A percentile compares a stretch with the other conserved stretches of the same genome.
Evolutionary conservation across 2,113 vertebrate species (phyloP).

Genomic region (Periophthalmus modestus): DNA sequence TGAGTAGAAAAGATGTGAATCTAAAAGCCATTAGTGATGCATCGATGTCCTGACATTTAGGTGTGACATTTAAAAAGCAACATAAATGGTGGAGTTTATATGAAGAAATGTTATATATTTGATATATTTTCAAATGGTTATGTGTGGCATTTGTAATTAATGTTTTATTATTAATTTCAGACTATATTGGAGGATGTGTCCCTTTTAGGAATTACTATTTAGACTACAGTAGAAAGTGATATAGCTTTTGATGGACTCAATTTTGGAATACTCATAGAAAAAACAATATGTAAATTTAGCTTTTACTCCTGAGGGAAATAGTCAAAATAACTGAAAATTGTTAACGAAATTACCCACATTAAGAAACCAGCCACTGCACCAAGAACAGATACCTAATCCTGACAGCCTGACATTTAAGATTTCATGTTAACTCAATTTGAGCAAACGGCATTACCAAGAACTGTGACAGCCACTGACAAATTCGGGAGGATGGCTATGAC

Average conservation of each 20-base stretch:
- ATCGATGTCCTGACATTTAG: background rate
- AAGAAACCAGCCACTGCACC: background rate
- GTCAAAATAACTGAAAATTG: background rate
- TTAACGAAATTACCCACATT: background rate
- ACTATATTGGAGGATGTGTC: no score
- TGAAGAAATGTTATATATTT: background rate
- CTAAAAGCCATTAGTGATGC: constrained; percentile 1
- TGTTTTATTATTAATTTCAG: no score
- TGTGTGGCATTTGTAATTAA: no score
- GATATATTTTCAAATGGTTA: background rate
- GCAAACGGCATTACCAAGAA: background rate
- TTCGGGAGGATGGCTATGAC: background rate
- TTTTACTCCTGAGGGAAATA: no score
- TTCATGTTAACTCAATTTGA: background rate
- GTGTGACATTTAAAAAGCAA: background rate
- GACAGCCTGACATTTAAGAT: background rate
- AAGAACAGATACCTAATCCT: background rate
- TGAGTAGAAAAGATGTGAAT: background rate
- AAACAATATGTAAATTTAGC: no score
- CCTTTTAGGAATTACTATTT: no score
- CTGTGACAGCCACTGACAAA: background rate
- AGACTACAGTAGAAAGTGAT: no score
- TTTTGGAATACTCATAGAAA: no score
- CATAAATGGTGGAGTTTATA: background rate
- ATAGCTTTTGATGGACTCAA: no score